Percentiles rank a stretch among this genome's conserved stretches.
Conservation (phyloP, 2,113 vertebrate species). For the Tetrax tetrax region DNA sequence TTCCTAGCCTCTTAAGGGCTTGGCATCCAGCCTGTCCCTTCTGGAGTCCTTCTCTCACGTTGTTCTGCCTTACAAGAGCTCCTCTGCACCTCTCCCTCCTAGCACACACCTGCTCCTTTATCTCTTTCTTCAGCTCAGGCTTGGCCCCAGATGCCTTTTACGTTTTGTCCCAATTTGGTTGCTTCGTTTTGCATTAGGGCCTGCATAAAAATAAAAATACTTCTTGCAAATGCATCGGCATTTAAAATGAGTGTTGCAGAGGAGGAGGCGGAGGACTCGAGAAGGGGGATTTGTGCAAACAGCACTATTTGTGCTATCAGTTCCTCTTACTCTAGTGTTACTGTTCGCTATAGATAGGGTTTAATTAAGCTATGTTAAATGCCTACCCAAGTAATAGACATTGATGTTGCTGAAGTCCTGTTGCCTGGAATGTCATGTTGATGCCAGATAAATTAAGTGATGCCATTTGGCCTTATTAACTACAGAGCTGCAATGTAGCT, state of each 20-base stretch:
- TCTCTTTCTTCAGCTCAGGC: slow-evolving; percentile 22
- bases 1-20: not conserved
- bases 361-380: slow-evolving; percentile 67
- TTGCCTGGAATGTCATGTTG: slow-evolving; percentile 55
- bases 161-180: not conserved
- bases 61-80: not conserved
- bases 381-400: slow-evolving; percentile 26
- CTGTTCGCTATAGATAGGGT: slow-evolving; percentile 69
- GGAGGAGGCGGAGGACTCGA: slow-evolving; percentile 40
- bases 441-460: slow-evolving; percentile 53
- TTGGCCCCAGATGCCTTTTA: slow-evolving; percentile 13
- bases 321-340: slow-evolving; percentile 65
- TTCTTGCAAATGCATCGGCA: slow-evolving; percentile 3
- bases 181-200: not conserved
- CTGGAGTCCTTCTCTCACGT: not conserved
- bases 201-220: slow-evolving; percentile 23
- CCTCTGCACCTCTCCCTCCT: not conserved
- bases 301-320: slow-evolving; percentile 33
- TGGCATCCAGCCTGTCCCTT: not conserved
- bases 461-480: slow-evolving; percentile 41
- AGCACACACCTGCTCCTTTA: slow-evolving; percentile 28
- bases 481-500: not conserved
- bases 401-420: slow-evolving; percentile 33
- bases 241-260: slow-evolving; percentile 33
- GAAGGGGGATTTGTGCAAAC: slow-evolving; percentile 37